phyloP scores from a whole-genome alignment of 2,888 invertebrate genomes.

The Hirtodrosophila confusa region DNA sequence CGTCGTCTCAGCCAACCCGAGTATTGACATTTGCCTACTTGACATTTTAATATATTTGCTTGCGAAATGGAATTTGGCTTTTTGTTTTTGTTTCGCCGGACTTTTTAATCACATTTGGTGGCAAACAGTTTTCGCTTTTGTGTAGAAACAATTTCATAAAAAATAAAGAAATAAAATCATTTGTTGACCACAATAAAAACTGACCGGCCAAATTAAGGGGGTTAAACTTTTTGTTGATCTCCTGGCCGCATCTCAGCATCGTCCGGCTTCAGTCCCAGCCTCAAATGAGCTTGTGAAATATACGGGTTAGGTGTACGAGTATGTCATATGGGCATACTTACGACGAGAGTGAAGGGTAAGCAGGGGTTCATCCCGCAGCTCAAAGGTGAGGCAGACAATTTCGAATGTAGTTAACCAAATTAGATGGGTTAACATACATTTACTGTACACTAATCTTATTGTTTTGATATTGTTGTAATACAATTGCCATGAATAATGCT shows the following conservation, averaged over 20 bases:
- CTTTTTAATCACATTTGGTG: conserved; percentile 39
- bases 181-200: conserved; percentile 55
- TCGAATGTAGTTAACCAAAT: neutral
- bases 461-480: too few relatives aligned
- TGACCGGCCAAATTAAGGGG: conserved; percentile 55
- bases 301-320: neutral
- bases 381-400: conserved; percentile 9
- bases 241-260: conserved; percentile 33
- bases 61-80: conserved; percentile 53
- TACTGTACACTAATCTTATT: too few relatives aligned
- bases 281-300: conserved; percentile 13
- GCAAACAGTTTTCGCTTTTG: conserved; percentile 15
- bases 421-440: too few relatives aligned
- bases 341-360: conserved; percentile 2
- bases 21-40: conserved; percentile 74
- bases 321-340: conserved; percentile 8
- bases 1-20: conserved; percentile 46
- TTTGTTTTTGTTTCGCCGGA: conserved; percentile 14
- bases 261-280: conserved; percentile 7
- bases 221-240: conserved; percentile 71
- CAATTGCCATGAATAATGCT: too few relatives aligned
- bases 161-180: conserved; percentile 21
- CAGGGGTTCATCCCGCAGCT: conserved; percentile 6
- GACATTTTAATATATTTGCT: conserved; percentile 76
- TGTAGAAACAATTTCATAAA: conserved; percentile 45